These are phyloP conservation scores for Drosophila funebris DNA, from an alignment of 1,140 invertebrate species.

Conservation along the genomic window DNA sequence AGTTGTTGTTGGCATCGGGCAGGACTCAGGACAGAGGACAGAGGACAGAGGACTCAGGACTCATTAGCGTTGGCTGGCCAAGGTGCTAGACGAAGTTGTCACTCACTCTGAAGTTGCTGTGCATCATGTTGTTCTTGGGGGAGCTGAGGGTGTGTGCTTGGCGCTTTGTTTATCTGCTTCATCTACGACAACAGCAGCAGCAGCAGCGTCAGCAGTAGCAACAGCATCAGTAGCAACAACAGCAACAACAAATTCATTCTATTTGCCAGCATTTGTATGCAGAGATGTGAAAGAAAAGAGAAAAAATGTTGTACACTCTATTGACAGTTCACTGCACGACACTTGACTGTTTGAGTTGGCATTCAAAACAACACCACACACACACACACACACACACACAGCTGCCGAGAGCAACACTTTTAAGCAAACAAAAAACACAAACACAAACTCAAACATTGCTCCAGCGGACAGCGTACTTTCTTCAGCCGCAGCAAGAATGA, in stretches of 20 bases:
- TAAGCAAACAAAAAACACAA: conserved; percentile 33
- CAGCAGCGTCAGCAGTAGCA: conserved; percentile 5
- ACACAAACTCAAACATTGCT: conserved; percentile 33
- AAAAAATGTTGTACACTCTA: conserved; percentile 73
- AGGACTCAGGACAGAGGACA: conserved; percentile 29
- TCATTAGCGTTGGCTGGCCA: conserved; percentile 69
- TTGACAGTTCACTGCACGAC: conserved; percentile 81
- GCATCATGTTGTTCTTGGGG: not conserved
- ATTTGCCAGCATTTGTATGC: conserved; percentile 57
- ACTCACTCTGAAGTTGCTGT: conserved; percentile 1
- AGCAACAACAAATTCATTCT: conserved; percentile 43
- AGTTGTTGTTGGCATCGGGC: conserved; percentile 42
- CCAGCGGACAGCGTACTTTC: conserved; percentile 35
- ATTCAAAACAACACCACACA: conserved; percentile 68
- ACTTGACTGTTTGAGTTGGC: conserved; percentile 82
- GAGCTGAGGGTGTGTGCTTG: conserved; percentile 19
- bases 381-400: conserved; percentile 37
- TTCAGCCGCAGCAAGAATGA: conserved; percentile 22
- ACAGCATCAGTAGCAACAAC: conserved; percentile 7
- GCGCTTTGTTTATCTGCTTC: conserved; percentile 58
- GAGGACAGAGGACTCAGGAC: conserved; percentile 40
- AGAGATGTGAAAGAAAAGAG: conserved; percentile 31
- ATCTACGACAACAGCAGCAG: conserved; percentile 46
- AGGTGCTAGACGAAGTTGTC: conserved; percentile 45
- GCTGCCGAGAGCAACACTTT: conserved; percentile 38